Evolutionary conservation across 2,113 vertebrate genomes (phyloP).

Genomic region (Gorsachius goisagi): DNA sequence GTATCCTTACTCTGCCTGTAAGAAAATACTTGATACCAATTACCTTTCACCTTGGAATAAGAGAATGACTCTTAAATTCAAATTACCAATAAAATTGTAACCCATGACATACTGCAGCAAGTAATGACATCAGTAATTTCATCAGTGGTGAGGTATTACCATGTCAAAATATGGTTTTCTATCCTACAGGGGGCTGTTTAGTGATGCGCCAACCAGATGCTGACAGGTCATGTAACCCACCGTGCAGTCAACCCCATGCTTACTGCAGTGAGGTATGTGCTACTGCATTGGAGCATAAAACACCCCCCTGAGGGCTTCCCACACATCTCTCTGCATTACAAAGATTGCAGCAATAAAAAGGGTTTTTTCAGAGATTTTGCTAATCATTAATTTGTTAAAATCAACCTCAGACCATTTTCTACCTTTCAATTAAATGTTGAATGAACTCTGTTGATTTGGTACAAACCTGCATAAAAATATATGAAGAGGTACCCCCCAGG

Average conservation of each 20-base stretch:
- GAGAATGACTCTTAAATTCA: not conserved
- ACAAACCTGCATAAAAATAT: not conserved
- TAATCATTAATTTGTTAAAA: not conserved
- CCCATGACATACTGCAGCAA: not conserved
- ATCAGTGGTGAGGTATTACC: slow-evolving; percentile 6
- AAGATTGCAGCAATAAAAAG: not conserved
- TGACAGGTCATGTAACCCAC: slow-evolving; percentile 90
- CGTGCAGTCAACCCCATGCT: slow-evolving; percentile 87
- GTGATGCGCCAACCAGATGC: slow-evolving; percentile 80
- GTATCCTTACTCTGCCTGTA: not conserved
- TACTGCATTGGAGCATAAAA: not conserved
- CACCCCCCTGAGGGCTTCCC: not conserved
- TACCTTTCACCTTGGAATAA: not conserved
- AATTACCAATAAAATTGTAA: not conserved
- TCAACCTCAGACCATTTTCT: not conserved
- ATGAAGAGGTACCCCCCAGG: not conserved
- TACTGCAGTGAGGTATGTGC: slow-evolving; percentile 91
- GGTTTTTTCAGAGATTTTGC: not conserved
- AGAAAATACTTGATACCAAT: not conserved
- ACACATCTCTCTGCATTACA: not conserved
- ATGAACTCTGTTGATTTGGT: not conserved
- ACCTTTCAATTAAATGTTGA: not conserved
- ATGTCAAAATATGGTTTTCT: slow-evolving; percentile 71
- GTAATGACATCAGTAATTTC: not conserved
- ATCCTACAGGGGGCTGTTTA: slow-evolving; percentile 88